phyloP scores from a whole-genome alignment of 2,888 invertebrate species.

The Plemyria rubiginata region DNA sequence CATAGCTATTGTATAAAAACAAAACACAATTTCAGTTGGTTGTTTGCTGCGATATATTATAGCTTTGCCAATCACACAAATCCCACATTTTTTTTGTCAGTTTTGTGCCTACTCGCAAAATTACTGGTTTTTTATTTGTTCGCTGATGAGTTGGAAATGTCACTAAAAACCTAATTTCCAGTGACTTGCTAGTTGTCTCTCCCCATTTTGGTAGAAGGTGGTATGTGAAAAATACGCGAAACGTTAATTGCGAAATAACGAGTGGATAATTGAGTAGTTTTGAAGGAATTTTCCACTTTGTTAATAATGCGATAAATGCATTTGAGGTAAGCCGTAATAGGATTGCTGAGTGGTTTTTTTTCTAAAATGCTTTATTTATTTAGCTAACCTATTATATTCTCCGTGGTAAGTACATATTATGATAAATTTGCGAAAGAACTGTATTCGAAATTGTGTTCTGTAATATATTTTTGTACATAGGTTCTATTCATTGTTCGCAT shows the following conservation, averaged over 20 bases:
- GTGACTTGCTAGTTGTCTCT: constrained; percentile 10
- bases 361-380: constrained; percentile 18
- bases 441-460: too few species aligned
- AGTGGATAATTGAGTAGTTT: constrained; percentile 46
- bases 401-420: not conserved
- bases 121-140: not conserved
- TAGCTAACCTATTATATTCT: not conserved
- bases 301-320: constrained; percentile 37
- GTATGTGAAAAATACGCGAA: constrained; percentile 45
- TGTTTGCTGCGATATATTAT: not conserved
- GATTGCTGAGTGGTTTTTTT: constrained; percentile 23
- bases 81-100: not conserved
- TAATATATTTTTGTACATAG: too few species aligned
- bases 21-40: constrained; percentile 1
- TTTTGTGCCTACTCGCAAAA: not conserved
- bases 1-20: constrained; percentile 27
- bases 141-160: not conserved
- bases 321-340: constrained; percentile 39
- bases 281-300: constrained; percentile 42
- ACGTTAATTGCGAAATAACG: constrained; percentile 51
- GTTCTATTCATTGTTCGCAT: too few species aligned
- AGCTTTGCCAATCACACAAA: not conserved
- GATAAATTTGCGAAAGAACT: too few species aligned
- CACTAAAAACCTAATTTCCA: constrained; percentile 11
- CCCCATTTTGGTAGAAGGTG: constrained; percentile 14